Conservation (phyloP, 2,113 vertebrate genomes). For the Spea bombifrons region DNA sequence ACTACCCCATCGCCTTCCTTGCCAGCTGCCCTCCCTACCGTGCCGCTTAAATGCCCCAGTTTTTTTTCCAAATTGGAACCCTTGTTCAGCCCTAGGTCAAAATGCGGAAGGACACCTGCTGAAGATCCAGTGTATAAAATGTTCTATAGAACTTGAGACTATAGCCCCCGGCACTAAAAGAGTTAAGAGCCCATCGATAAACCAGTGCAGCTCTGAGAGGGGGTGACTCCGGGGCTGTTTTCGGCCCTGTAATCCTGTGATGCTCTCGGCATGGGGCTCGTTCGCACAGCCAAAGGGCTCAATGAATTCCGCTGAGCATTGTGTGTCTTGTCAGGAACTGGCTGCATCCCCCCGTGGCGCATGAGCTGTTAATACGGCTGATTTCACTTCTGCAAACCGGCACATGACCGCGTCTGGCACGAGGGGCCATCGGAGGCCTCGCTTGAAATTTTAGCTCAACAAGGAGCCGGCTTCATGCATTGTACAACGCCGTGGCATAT, state of each 20-base stretch:
- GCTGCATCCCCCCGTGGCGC: slow-evolving; percentile 12
- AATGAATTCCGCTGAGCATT: slow-evolving; percentile 26
- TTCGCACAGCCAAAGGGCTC: slow-evolving; percentile 18
- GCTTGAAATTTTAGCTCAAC: neutral
- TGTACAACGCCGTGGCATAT: too few relatives aligned
- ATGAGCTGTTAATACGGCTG: slow-evolving; percentile 11
- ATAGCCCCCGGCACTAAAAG: neutral
- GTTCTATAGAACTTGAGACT: neutral
- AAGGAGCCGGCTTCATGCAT: too few relatives aligned
- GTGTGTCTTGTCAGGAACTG: slow-evolving; percentile 2
- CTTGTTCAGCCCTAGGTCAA: too few relatives aligned
- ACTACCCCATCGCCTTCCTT: too few relatives aligned
- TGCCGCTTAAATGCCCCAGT: too few relatives aligned
- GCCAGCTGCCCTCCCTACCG: too few relatives aligned
- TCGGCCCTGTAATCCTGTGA: slow-evolving; percentile 10
- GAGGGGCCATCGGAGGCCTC: neutral
- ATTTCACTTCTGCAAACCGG: slow-evolving; percentile 5
- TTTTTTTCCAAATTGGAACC: too few relatives aligned
- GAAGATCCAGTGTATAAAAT: too few relatives aligned
- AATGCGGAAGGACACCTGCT: too few relatives aligned
- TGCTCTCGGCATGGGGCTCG: slow-evolving; percentile 10
- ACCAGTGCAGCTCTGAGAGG: neutral
- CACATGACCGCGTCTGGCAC: slow-evolving; percentile 20
- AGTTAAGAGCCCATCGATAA: neutral
- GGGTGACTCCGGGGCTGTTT: neutral